These are phyloP conservation scores for Poecilia picta DNA, from an alignment of 2,797 vertebrate genomes.

Conservation along the genomic window DNA sequence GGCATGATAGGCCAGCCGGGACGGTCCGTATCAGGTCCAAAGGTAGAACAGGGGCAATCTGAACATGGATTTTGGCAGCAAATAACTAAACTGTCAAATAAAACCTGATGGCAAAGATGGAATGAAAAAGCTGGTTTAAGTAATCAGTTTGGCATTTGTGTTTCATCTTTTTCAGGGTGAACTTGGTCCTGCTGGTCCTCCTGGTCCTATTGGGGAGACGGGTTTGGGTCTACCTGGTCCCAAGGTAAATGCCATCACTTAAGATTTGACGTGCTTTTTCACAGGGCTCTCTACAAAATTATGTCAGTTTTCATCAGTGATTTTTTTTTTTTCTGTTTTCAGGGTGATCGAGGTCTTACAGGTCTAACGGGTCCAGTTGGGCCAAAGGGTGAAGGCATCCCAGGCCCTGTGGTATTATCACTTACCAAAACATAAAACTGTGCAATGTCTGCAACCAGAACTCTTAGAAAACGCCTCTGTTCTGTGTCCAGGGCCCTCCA, in stretches of 20 bases:
- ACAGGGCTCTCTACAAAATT: not conserved
- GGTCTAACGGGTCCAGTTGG: constrained; percentile 85
- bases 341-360: constrained; percentile 87
- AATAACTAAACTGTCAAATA: constrained; percentile 34
- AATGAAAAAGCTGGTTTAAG: constrained; percentile 10
- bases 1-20: constrained; percentile 88
- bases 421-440: not conserved
- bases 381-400: constrained; percentile 88
- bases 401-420: constrained; percentile 81
- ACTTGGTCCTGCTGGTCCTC: constrained; percentile 81
- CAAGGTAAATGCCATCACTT: constrained; percentile 80
- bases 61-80: constrained; percentile 39
- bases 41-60: constrained; percentile 79
- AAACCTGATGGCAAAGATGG: constrained; percentile 11
- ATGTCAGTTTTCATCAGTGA: constrained; percentile 12
- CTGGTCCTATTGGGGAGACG: constrained; percentile 88
- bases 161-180: constrained; percentile 83
- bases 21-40: constrained; percentile 87
- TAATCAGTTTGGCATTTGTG: constrained; percentile 9
- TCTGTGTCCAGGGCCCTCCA: constrained; percentile 81
- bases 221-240: constrained; percentile 89
- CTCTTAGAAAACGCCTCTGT: not conserved
- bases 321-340: constrained; percentile 27
- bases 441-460: constrained; percentile 2
- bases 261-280: not conserved